Base-by-base conservation (phyloP, 2,888 invertebrate species). In the Xanthostigma xanthostigma region DNA sequence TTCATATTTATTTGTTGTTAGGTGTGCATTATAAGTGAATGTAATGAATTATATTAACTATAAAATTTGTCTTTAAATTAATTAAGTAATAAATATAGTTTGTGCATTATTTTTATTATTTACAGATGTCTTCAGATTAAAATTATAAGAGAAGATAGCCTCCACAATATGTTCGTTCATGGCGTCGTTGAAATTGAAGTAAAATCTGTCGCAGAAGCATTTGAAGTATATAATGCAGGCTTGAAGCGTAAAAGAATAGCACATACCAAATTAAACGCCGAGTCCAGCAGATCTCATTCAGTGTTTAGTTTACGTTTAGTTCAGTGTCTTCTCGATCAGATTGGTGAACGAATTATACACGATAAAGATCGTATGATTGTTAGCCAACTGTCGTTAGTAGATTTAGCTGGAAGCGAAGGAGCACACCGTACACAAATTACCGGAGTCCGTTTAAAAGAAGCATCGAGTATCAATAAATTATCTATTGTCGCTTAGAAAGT, bases 341-440 rank as follows among this genome's bases (percentile, higher is more conserved):
- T 59, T 45, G 53, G 51, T 44, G 49, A 60, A 53, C 51, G 14
- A 58, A 64, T 69, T 34, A 71, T 70, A 8, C 57, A 75, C 36
- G 77, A 79, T 58, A 83, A 82, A 58, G 80, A 81, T 49, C 75
- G 80, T 41, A 72, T 96, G 0, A 79, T 78, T 8, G 76, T 96
- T 0, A 90, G 92, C 60, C 97, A 97, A 64, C 68, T 98, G 36
- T 94, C 95, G 46, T 71, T 98, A 51, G 97, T 98, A 0, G 98
- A 98, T 73, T 75, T 99, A 62, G 98, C 98, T 34, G 98, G 98
- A 8, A 94, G 94, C 59, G 98, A 99, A 67, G 72, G 95, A 45
- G 88, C 90, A 0, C 87, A 83, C 55, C 74, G 97, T 14, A 96
- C 98, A 0, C 87, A 92, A 62, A 96, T 90, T 59, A 84, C 84